A percentile compares a stretch with the other conserved stretches of the same genome.
These are phyloP conservation scores for Odontocerum albicorne DNA, from an alignment of 2,888 invertebrate species.

Conservation along the genomic window DNA sequence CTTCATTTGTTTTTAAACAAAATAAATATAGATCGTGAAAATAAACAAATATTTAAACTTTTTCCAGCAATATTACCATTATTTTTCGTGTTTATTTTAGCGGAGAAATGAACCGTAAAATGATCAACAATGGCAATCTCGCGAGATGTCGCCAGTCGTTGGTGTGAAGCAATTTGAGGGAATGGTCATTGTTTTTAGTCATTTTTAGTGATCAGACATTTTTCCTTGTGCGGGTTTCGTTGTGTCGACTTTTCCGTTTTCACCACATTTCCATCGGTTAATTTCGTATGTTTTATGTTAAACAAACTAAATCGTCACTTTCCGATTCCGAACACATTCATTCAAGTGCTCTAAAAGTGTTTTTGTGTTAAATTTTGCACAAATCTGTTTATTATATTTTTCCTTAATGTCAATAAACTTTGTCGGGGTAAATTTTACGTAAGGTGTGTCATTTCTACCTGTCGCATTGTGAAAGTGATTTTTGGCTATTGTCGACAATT, in stretches of 20 bases:
- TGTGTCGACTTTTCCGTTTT: conserved; percentile 24
- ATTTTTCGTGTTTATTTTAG: not conserved
- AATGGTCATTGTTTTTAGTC: conserved; percentile 30
- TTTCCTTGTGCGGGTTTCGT: conserved; percentile 24
- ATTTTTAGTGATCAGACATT: conserved; percentile 32
- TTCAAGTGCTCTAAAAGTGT: conserved; percentile 6
- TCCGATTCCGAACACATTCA: not conserved
- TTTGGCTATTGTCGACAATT: conserved; percentile 23
- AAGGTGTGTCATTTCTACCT: conserved; percentile 33
- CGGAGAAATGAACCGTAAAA: not conserved
- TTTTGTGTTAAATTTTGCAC: conserved; percentile 29
- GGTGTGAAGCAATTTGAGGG: conserved; percentile 3
- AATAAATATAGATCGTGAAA: too few relatives aligned
- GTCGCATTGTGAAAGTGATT: conserved; percentile 28
- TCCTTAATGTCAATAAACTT: conserved; percentile 33
- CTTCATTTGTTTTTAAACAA: too few relatives aligned
- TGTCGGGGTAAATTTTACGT: conserved; percentile 30
- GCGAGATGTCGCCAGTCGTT: conserved; percentile 13
- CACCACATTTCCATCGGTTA: conserved; percentile 20
- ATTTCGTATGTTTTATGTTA: conserved; percentile 18
- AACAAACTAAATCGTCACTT: conserved; percentile 7
- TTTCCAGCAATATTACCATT: too few relatives aligned
- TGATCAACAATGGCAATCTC: not conserved
- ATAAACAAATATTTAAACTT: too few relatives aligned
- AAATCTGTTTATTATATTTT: conserved; percentile 28